These are phyloP conservation scores for Drosophila stalkeri DNA, from an alignment of 2,888 invertebrate species.

Conservation along the genomic window DNA sequence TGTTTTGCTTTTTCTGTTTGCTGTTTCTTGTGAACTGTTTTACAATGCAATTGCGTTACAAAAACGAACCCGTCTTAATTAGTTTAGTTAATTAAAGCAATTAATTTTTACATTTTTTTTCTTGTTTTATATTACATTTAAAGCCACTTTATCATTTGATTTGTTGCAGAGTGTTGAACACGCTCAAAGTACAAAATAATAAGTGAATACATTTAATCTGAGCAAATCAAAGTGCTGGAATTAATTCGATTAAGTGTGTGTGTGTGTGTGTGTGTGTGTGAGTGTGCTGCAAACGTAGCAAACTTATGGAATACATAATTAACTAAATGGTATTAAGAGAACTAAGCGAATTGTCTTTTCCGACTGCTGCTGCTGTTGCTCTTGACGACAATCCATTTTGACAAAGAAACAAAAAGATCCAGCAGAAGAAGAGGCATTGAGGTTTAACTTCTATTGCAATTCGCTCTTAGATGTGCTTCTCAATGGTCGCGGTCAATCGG, in stretches of 20 bases:
- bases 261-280: neutral
- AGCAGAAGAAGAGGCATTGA: constrained; percentile 21
- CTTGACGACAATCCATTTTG: constrained; percentile 38
- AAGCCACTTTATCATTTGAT: constrained; percentile 65
- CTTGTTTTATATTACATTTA: constrained; percentile 55
- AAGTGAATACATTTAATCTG: constrained; percentile 9
- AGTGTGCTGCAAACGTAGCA: constrained; percentile 44
- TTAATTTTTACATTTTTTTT: constrained; percentile 11
- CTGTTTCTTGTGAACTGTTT: constrained; percentile 22
- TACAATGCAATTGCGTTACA: constrained; percentile 42
- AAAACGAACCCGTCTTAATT: constrained; percentile 44
- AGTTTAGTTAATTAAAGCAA: constrained; percentile 53
- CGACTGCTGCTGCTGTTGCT: constrained; percentile 2
- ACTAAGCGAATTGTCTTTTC: constrained; percentile 47
- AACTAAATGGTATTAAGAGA: constrained; percentile 62
- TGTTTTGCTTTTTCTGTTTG: constrained; percentile 30
- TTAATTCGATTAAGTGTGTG: constrained; percentile 12
- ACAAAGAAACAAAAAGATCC: neutral
- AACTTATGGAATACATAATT: constrained; percentile 64
- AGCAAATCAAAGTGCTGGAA: constrained; percentile 22
- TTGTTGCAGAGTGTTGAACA: constrained; percentile 38
- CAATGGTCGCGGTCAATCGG: constrained; percentile 88
- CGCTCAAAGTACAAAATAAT: constrained; percentile 24
- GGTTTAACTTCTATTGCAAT: constrained; percentile 23
- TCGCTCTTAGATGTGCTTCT: constrained; percentile 84